These are phyloP conservation scores for Armadillidium nasatum DNA, from an alignment of 1,140 invertebrate genomes.

Conservation along the genomic window DNA sequence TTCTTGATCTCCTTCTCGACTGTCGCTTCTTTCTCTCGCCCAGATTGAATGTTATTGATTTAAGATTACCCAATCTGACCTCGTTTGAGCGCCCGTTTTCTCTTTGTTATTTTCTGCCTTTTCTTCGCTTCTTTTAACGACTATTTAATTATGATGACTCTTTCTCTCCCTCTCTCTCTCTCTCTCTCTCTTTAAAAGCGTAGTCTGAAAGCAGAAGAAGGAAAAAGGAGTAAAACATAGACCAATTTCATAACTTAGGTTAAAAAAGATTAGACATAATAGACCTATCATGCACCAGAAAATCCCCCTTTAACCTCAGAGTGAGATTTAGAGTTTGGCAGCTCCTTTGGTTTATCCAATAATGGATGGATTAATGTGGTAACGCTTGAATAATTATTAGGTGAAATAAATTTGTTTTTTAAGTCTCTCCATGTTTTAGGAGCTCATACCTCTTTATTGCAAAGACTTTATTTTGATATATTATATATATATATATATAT, in stretches of 20 bases:
- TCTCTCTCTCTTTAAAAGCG: too few species aligned
- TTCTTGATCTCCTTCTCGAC: constrained; percentile 6
- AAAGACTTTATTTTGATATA: too few species aligned
- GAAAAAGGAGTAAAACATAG: too few species aligned
- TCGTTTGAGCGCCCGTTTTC: neutral
- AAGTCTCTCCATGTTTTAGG: too few species aligned
- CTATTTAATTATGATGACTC: neutral
- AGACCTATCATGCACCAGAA: neutral
- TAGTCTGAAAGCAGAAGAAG: too few species aligned
- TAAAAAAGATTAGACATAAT: neutral
- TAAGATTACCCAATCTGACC: constrained; percentile 4
- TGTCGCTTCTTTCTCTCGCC: neutral
- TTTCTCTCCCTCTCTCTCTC: too few species aligned
- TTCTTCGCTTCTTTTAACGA: neutral
- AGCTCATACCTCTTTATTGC: too few species aligned
- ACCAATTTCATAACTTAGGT: neutral
- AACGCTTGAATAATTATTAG: neutral
- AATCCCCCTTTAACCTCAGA: neutral
- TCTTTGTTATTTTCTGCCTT: neutral
- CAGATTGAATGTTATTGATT: constrained; percentile 13
- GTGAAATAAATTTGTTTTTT: neutral
- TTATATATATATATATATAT: constrained; percentile 3
- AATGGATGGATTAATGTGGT: neutral
- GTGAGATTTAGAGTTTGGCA: neutral
- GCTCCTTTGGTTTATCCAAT: neutral